phyloP scores from a whole-genome alignment of 2,113 vertebrate genomes.

The Illadopsis cleaveri region DNA sequence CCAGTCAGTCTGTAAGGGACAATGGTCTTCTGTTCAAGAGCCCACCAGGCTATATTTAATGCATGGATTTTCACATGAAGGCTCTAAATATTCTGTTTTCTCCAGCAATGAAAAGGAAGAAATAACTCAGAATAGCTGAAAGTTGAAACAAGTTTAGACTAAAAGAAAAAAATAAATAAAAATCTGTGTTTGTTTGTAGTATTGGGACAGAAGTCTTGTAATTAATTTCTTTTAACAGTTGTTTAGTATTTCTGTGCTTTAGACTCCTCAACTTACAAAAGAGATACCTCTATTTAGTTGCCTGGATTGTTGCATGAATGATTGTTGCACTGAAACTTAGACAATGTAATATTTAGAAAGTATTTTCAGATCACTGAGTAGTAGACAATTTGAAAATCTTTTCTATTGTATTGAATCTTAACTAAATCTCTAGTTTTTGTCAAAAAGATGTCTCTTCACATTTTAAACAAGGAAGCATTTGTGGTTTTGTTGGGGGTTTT shows the following conservation, averaged over 20 bases:
- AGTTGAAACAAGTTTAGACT: background rate
- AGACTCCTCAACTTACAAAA: background rate
- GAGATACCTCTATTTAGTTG: background rate
- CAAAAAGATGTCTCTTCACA: background rate
- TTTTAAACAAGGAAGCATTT: background rate
- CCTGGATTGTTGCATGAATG: background rate
- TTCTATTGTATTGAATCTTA: conserved; percentile 10
- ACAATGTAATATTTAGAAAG: conserved; percentile 20
- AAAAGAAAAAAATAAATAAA: too few species aligned
- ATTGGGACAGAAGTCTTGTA: background rate
- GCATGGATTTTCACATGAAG: background rate
- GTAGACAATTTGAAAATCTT: conserved; percentile 36
- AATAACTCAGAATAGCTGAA: background rate
- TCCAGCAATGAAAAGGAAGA: background rate
- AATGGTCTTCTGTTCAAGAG: background rate
- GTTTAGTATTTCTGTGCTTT: background rate
- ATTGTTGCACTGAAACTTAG: background rate
- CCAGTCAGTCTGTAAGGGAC: background rate
- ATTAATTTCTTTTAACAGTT: background rate
- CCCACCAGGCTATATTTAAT: background rate
- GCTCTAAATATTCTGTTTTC: background rate
- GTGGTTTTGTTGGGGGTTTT: background rate
- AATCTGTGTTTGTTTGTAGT: background rate
- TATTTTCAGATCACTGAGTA: conserved; percentile 42
- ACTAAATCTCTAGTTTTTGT: background rate